phyloP scores from a whole-genome alignment of 2,113 vertebrate genomes.

The Barnardius zonarius region DNA sequence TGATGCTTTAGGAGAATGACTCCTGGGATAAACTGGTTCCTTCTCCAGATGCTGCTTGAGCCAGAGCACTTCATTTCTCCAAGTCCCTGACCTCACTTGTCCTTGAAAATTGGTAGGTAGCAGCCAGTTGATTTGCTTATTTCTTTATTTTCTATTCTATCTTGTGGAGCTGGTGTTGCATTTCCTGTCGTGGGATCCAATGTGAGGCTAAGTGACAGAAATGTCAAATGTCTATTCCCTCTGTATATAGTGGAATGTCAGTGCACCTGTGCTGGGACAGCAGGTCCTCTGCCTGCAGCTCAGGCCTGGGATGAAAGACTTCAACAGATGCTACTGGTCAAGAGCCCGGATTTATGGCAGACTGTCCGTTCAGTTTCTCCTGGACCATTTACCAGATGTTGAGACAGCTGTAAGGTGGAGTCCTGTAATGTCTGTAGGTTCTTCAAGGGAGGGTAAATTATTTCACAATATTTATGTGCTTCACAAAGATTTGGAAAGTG shows the following conservation, averaged over 20 bases:
- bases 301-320: not conserved
- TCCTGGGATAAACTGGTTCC: not conserved
- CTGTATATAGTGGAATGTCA: fast-evolving
- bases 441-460: not conserved
- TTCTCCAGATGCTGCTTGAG: not conserved
- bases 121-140: not conserved
- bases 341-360: too few relatives aligned
- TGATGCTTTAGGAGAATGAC: not conserved
- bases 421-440: fast-evolving
- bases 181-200: fast-evolving
- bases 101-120: not conserved
- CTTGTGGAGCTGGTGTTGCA: fast-evolving
- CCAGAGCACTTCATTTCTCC: not conserved
- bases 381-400: not conserved
- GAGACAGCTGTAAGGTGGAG: not conserved
- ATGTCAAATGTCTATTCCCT: fast-evolving
- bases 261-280: not conserved
- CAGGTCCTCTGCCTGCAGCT: not conserved
- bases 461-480: not conserved
- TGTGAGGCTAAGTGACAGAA: not conserved
- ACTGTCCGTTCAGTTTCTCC: not conserved
- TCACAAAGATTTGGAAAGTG: too few relatives aligned
- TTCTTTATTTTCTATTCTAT: not conserved
- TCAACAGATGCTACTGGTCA: not conserved
- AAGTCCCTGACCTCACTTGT: not conserved